phyloP scores from a whole-genome alignment of 2,888 invertebrate genomes.

The Callyntrura sp. region DNA sequence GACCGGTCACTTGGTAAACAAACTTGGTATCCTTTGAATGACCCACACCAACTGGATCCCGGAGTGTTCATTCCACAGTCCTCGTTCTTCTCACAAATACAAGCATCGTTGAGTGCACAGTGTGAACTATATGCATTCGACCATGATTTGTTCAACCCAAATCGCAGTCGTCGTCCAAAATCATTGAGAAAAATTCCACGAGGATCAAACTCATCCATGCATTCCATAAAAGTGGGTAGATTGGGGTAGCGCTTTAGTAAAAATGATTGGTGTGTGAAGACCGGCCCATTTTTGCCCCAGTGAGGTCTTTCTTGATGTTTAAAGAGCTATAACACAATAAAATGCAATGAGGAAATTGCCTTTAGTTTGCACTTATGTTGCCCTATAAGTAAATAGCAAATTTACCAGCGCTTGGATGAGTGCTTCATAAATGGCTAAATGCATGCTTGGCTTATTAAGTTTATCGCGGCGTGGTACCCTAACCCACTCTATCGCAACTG shows the following conservation, averaged over 20 bases:
- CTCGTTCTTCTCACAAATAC: conserved; percentile 12
- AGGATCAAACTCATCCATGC: conserved; percentile 34
- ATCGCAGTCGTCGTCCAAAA: conserved; percentile 6
- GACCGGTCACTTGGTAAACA: too few relatives aligned
- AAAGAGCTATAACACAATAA: neutral
- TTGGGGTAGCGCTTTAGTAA: neutral
- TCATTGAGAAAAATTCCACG: conserved; percentile 30
- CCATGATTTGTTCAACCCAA: neutral
- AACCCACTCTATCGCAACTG: conserved; percentile 19
- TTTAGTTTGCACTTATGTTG: too few relatives aligned
- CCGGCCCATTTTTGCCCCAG: conserved; percentile 30
- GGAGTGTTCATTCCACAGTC: conserved; percentile 3
- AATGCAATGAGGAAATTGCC: neutral
- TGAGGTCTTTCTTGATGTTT: conserved; percentile 18
- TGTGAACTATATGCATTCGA: conserved; percentile 22
- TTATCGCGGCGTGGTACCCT: neutral
- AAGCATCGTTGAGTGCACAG: conserved; percentile 19
- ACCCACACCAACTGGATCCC: neutral
- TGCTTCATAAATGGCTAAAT: neutral
- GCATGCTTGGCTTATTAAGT: neutral
- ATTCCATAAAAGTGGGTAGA: neutral
- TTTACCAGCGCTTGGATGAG: neutral
- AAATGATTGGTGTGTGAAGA: neutral
- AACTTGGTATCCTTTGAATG: neutral
- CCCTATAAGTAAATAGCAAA: too few relatives aligned